A percentile compares a stretch with the other conserved stretches of the same genome.
phyloP scores from a whole-genome alignment of 2,888 invertebrate species.

The Trichopoda pennipes region DNA sequence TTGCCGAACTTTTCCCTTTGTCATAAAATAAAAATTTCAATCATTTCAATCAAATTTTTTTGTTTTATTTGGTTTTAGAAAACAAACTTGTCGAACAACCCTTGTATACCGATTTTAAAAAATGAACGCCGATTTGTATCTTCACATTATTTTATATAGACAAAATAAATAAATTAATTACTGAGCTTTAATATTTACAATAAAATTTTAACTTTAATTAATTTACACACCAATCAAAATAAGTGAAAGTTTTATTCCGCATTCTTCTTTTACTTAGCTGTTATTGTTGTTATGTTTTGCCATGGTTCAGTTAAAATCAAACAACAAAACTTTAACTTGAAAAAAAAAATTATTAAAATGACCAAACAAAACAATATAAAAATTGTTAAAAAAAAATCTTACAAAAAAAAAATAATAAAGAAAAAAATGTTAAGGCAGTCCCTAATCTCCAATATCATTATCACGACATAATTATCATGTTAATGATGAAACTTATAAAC shows the following conservation, averaged over 20 bases:
- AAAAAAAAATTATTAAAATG: conserved; percentile 47
- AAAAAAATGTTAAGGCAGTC: conserved; percentile 57
- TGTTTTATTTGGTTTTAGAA: too few relatives aligned
- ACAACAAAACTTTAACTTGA: conserved; percentile 28
- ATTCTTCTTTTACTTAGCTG: conserved; percentile 69
- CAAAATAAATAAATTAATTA: too few relatives aligned
- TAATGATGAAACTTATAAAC: conserved; percentile 22
- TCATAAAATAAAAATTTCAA: too few relatives aligned
- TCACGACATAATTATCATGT: conserved; percentile 5
- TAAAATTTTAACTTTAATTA: neutral
- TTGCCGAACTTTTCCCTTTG: too few relatives aligned
- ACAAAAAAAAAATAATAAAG: neutral
- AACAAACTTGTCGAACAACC: too few relatives aligned
- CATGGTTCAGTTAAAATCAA: conserved; percentile 77
- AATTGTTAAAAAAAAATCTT: conserved; percentile 67
- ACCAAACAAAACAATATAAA: conserved; percentile 63
- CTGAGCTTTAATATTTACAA: too few relatives aligned
- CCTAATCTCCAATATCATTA: conserved; percentile 38
- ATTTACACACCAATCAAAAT: conserved; percentile 47
- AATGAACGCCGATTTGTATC: too few relatives aligned
- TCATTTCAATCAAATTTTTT: too few relatives aligned
- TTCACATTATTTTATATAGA: too few relatives aligned
- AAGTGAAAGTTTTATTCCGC: conserved; percentile 80
- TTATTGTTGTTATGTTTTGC: conserved; percentile 56
- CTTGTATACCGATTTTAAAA: too few relatives aligned